Evolutionary conservation across 2,888 invertebrate genomes (phyloP), one percentile per base, ranked within the genome.

Genomic region (Ormyrus pomaceus): DNA sequence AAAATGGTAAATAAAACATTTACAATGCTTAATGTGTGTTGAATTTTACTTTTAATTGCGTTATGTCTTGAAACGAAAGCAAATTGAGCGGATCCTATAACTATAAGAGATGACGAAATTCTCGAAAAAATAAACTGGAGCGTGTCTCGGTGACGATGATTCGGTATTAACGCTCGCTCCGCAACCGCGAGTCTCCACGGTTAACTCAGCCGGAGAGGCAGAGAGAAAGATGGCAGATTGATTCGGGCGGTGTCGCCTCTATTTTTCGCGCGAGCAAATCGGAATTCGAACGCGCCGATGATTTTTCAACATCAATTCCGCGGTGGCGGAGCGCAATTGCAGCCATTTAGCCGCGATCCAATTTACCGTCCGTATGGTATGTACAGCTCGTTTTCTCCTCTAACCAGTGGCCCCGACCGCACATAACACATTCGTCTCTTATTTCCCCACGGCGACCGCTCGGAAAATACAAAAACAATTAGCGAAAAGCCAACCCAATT

Each of bases 331-430:
- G 64, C 11, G 78, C 82, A 68, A 78, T 80, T 73, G 79, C 83
- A 80, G 79, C 81, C 83, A 84, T 85, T 85, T 84, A 83, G 82
- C 79, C 82, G 81, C 83, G 83, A 83, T 86, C 83, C 83, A 84
- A 85, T 85, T 86, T 86, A 65, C 77, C 78, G 77, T 73, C 79
- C 75, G 82, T 79, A 82, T 77, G 80, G 53, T 69, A 13, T 53
- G 66, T 13, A 61, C 64, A 71, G 65, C 83, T 83, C 83, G 84
- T 80, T 83, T 84, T 83, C 81, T 82, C 72, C 59, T 68, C 70
- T 75, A 71, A 68, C 68, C 75, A 75, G 61, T 56, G 62, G 34
- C 62, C 34, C 53, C 58, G 9, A 69, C 53, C 72, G 48, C 58
- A 65, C 46, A 45, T 58, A 53, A 45, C 58, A n/a, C 64, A 61